Evolutionary conservation across 2,113 vertebrate genomes (phyloP), one percentile per base, ranked within the genome.

Genomic region (Eidolon helvum): DNA sequence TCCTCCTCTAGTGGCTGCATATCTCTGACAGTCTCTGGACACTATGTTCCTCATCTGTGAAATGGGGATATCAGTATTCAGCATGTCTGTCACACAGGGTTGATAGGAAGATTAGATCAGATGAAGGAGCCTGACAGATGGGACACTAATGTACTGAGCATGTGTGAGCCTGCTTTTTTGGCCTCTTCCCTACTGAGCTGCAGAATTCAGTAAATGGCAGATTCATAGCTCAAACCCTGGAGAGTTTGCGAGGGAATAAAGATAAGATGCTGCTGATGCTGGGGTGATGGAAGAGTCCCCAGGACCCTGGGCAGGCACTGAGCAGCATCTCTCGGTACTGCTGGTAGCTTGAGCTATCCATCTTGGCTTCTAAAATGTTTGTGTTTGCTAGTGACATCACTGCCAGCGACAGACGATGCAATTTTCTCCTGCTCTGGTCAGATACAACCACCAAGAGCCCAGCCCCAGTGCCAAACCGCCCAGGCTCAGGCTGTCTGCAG

Each of bases 391-490:
- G 57, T 55, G 94, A n/a, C 68, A 72, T 68, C 0, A 2, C 87
- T 94, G 97, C 85, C 98, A 88, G 33, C 82, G 98, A 95, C 71
- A 90, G 96, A 82, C 91, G 53, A 80, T 0, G 89, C 86, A 90
- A 83, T 95, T 97, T 87, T 93, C 96, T 88, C 83, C 90, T 65
- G 40, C 40, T 78, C 93, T n/a, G 11, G 82, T 93, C 69, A 82
- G 82, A 97, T 16, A 35, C 10, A 61, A 63, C 14, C 28, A 7
- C 12, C 8, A 0, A 10, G 55, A 79, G 4, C 53, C 63, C 89
- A 90, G 96, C 85, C 38, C 68, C 53, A 30, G 55, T 4, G 61
- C 53, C 40, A 16, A 87, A 57, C 87, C 5, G 74, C n/a, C 78
- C 50, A 24, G 95, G 22, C 84, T 86, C 77, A 12, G 35, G 90